Conservation (phyloP, 2,113 vertebrate species). For the Genyomyrus donnyi region DNA sequence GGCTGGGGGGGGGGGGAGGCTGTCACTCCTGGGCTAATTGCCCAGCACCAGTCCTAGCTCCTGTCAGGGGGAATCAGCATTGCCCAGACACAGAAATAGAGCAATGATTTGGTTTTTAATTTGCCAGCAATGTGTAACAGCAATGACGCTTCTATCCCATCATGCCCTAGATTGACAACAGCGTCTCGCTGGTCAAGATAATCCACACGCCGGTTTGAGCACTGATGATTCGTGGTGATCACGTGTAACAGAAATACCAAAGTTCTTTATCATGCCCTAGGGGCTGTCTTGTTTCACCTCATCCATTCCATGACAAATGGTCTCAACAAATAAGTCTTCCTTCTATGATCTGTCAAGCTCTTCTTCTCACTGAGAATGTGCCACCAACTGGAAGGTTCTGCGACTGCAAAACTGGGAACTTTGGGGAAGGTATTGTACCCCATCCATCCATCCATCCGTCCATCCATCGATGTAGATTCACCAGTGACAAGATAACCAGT, state of each 20-base stretch:
- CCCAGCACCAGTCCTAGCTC: too few relatives aligned
- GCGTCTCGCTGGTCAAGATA: neutral
- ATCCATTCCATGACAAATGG: neutral
- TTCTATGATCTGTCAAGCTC: neutral
- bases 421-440: neutral
- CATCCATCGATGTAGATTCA: neutral
- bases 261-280: neutral
- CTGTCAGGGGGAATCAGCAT: slow-evolving; percentile 11
- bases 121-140: slow-evolving; percentile 17
- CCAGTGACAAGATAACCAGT: neutral
- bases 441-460: neutral
- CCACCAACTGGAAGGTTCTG: neutral
- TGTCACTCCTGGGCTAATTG: too few relatives aligned
- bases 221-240: too few relatives aligned
- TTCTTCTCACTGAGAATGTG: neutral
- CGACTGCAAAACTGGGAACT: neutral
- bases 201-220: too few relatives aligned
- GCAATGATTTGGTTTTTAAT: slow-evolving; percentile 13
- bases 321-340: neutral
- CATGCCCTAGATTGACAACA: neutral
- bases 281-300: too few relatives aligned
- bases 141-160: slow-evolving; percentile 28
- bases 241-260: neutral
- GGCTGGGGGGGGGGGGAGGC: too few relatives aligned
- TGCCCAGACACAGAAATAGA: slow-evolving; percentile 7